Evolutionary conservation across 2,888 invertebrate genomes (phyloP).

Genomic region (Penaeus monodon): DNA sequence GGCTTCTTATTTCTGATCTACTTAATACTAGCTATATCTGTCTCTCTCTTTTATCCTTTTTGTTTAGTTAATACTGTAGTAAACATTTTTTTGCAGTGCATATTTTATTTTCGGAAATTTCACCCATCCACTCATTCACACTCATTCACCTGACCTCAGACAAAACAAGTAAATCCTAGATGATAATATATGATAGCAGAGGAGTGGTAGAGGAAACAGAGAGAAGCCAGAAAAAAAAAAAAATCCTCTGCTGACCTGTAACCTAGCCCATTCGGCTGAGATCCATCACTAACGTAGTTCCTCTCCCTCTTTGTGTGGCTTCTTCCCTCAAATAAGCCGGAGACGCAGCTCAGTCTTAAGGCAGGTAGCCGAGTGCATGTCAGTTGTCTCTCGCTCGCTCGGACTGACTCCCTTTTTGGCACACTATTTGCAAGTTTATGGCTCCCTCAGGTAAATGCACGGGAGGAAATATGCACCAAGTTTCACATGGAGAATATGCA

Average conservation of each 20-base stretch:
- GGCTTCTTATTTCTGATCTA: too few relatives aligned
- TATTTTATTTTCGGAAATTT: background rate
- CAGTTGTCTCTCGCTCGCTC: constrained; percentile 61
- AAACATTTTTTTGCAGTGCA: too few relatives aligned
- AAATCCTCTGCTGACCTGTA: constrained; percentile 25
- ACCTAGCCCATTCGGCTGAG: constrained; percentile 31
- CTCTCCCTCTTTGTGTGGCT: constrained; percentile 57
- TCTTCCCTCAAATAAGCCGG: constrained; percentile 67
- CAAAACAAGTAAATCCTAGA: constrained; percentile 1
- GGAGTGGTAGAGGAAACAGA: constrained; percentile 19
- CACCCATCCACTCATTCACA: background rate
- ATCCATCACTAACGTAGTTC: constrained; percentile 52
- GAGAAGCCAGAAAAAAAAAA: constrained; percentile 9
- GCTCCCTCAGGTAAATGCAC: constrained; percentile 59
- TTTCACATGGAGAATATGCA: constrained; percentile 42
- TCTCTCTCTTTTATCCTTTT: too few relatives aligned
- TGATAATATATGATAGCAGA: constrained; percentile 1
- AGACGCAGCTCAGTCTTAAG: constrained; percentile 72
- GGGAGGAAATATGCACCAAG: constrained; percentile 51
- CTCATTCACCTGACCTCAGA: background rate
- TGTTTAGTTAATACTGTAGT: too few relatives aligned
- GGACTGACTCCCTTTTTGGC: constrained; percentile 61
- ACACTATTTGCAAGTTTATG: constrained; percentile 61
- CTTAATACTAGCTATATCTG: too few relatives aligned
- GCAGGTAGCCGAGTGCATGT: constrained; percentile 69